phyloP scores from a whole-genome alignment of 2,797 vertebrate genomes.

The Phoeniculus purpureus region DNA sequence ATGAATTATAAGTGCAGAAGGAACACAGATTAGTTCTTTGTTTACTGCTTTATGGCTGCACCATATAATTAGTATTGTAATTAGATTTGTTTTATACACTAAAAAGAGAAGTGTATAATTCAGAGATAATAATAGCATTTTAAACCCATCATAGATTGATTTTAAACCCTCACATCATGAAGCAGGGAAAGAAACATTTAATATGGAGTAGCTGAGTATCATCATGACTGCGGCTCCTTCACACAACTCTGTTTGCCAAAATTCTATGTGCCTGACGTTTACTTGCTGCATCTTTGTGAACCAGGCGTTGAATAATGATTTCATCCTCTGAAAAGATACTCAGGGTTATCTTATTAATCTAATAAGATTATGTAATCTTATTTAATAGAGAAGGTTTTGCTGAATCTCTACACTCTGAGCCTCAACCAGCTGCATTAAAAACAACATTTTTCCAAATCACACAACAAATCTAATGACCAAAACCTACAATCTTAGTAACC shows the following conservation, averaged over 20 bases:
- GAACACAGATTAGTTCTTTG: conserved; percentile 83
- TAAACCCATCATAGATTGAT: conserved; percentile 31
- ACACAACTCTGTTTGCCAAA: not conserved
- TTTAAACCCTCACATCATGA: not conserved
- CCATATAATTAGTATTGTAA: conserved; percentile 83
- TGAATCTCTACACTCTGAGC: not conserved
- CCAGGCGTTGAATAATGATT: not conserved
- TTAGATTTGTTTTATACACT: conserved; percentile 76
- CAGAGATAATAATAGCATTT: conserved; percentile 50
- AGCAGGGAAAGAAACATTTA: not conserved
- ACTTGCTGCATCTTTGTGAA: not conserved
- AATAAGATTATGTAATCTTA: too few species aligned
- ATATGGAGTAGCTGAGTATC: not conserved
- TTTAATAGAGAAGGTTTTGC: not conserved
- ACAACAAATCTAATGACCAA: not conserved
- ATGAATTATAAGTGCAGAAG: conserved; percentile 82
- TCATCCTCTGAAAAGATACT: not conserved
- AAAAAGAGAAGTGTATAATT: conserved; percentile 69
- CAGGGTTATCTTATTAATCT: not conserved
- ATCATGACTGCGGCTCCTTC: not conserved
- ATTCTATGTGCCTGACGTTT: not conserved
- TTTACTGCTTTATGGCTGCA: conserved; percentile 82
- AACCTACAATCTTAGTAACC: not conserved
- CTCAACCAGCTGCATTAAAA: not conserved
- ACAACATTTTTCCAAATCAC: not conserved